A percentile compares a stretch with the other conserved stretches of the same genome.
Conservation (phyloP, 2,113 vertebrate species). For the Mustela lutreola region DNA sequence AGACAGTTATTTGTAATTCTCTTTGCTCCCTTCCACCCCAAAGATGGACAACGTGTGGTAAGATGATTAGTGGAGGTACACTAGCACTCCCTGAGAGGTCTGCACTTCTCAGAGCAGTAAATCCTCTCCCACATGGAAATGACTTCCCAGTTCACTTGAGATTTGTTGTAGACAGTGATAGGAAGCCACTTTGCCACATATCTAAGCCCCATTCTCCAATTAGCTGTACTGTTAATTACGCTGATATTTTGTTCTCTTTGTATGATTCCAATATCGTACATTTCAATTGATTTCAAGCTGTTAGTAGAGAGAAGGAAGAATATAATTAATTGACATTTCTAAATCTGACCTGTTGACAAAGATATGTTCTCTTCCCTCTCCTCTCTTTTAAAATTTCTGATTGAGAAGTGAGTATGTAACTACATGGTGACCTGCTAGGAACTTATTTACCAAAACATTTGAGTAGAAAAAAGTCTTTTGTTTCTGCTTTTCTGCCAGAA, state of each 20-base stretch:
- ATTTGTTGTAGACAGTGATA: too few relatives aligned
- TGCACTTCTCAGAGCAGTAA: background rate
- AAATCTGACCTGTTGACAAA: background rate
- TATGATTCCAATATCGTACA: background rate
- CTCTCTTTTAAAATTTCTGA: background rate
- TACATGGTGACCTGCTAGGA: rapidly evolving
- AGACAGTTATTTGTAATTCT: background rate
- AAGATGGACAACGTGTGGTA: rapidly evolving
- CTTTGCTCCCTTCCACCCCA: background rate
- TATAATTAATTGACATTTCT: background rate
- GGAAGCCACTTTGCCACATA: background rate
- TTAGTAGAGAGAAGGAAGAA: background rate
- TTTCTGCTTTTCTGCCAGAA: rapidly evolving
- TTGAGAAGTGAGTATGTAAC: background rate
- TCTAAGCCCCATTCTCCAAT: background rate
- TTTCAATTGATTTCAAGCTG: background rate
- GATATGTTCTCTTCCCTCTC: background rate
- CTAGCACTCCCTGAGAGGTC: background rate
- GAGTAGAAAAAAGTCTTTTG: rapidly evolving
- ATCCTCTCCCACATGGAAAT: background rate
- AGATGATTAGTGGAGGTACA: background rate
- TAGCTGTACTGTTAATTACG: background rate
- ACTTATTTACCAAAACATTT: background rate
- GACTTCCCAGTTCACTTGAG: background rate
- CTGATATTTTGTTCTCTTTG: background rate